A percentile compares a stretch with the other conserved stretches of the same genome.
phyloP scores from a whole-genome alignment of 2,797 vertebrate genomes.

The Pseudochromis fuscus region DNA sequence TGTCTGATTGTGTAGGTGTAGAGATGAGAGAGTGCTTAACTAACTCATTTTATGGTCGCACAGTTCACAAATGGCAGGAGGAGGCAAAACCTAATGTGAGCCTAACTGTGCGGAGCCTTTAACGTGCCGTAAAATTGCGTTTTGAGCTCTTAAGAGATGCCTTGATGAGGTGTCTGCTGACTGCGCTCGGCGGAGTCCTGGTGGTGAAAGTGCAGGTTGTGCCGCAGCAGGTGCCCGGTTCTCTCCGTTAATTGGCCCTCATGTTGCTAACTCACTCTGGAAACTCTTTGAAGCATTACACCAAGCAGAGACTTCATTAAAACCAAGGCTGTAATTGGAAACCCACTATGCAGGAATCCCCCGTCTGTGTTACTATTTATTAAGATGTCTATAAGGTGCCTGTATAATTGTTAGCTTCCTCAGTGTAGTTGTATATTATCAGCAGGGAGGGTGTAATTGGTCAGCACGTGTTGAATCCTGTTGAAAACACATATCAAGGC shows the following conservation, averaged over 20 bases:
- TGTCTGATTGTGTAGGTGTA: conserved; percentile 20
- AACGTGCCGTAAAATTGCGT: conserved; percentile 62
- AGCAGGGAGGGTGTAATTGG: not conserved
- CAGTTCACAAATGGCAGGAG: conserved; percentile 45
- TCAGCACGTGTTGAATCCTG: conserved; percentile 9
- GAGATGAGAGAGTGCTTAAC: conserved; percentile 38
- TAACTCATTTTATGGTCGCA: conserved; percentile 52
- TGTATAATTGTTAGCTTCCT: conserved; percentile 44
- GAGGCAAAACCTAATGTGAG: conserved; percentile 42
- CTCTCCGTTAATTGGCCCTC: conserved; percentile 80
- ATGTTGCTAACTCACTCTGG: conserved; percentile 67
- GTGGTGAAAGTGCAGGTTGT: conserved; percentile 67
- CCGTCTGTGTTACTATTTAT: conserved; percentile 55
- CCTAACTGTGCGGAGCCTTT: conserved; percentile 48
- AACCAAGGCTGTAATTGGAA: conserved; percentile 66
- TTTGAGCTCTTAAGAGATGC: conserved; percentile 51
- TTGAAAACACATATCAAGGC: not conserved
- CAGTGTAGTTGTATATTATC: conserved; percentile 10
- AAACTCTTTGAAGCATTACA: conserved; percentile 71
- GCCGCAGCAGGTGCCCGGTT: conserved; percentile 74
- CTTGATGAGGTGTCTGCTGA: conserved; percentile 65
- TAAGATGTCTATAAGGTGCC: conserved; percentile 55
- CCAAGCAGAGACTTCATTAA: conserved; percentile 72
- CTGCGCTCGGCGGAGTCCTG: conserved; percentile 50
- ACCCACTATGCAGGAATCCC: conserved; percentile 53